Conservation (phyloP, 2,888 invertebrate genomes). For the Spatulosminthurus flaviceps region DNA sequence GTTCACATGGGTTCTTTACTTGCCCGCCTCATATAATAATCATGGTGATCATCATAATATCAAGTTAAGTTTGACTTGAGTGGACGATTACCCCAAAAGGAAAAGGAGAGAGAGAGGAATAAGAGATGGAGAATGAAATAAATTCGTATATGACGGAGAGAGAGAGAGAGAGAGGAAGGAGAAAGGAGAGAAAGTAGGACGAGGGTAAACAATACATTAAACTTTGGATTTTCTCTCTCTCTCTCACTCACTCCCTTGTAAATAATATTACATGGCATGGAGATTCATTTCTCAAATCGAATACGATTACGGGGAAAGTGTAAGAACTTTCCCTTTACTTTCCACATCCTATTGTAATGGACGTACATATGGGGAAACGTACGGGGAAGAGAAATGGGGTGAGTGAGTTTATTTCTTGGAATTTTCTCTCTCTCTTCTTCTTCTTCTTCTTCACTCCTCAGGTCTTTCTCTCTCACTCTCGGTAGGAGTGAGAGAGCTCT, state of each 20-base stretch:
- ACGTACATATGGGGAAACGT: no score
- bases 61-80: not conserved
- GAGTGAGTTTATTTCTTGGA: not conserved
- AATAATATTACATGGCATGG: not conserved
- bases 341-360: no score
- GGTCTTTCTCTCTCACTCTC: not conserved
- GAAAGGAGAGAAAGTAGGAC: not conserved
- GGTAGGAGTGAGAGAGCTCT: not conserved
- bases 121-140: no score
- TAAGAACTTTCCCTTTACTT: not conserved
- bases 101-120: not conserved
- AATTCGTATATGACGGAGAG: no score
- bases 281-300: constrained; percentile 13
- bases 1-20: not conserved
- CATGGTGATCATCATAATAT: not conserved
- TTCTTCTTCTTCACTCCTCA: not conserved
- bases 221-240: not conserved
- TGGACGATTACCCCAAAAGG: not conserved
- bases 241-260: no score
- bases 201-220: constrained; percentile 12
- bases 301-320: no score
- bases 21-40: not conserved
- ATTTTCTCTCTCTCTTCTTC: not conserved
- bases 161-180: not conserved
- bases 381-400: no score